Evolutionary conservation across 2,797 vertebrate genomes (phyloP).

Genomic region (Cryptoblepharus egeriae): DNA sequence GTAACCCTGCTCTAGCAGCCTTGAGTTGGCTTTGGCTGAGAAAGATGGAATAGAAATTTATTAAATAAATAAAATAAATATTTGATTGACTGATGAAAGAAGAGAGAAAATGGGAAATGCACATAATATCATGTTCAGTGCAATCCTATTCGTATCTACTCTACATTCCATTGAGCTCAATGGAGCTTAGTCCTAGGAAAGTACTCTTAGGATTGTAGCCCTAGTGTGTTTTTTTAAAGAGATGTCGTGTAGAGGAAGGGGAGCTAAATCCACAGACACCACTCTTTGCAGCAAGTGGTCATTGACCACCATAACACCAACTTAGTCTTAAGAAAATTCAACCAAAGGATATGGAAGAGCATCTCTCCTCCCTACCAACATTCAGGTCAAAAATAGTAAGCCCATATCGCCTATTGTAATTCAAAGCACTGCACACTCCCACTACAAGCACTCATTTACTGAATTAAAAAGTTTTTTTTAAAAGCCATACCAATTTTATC

Average conservation of each 20-base stretch:
- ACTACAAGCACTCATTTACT: background rate
- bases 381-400: background rate
- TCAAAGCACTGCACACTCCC: background rate
- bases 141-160: too few species aligned
- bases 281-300: background rate
- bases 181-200: too few species aligned
- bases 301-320: background rate
- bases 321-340: background rate
- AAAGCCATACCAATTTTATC: conserved; percentile 92
- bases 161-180: too few species aligned
- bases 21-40: too few species aligned
- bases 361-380: background rate
- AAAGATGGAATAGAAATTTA: too few species aligned
- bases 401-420: background rate
- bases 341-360: background rate
- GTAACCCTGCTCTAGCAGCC: background rate
- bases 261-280: background rate
- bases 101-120: background rate
- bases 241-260: background rate
- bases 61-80: too few species aligned
- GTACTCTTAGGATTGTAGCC: too few species aligned
- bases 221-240: background rate
- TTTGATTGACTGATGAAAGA: background rate
- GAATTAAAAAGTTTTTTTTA: conserved; percentile 11
- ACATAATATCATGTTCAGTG: background rate